phyloP scores from a whole-genome alignment of 1,140 invertebrate genomes.

The Muscidifurax raptorellus region DNA sequence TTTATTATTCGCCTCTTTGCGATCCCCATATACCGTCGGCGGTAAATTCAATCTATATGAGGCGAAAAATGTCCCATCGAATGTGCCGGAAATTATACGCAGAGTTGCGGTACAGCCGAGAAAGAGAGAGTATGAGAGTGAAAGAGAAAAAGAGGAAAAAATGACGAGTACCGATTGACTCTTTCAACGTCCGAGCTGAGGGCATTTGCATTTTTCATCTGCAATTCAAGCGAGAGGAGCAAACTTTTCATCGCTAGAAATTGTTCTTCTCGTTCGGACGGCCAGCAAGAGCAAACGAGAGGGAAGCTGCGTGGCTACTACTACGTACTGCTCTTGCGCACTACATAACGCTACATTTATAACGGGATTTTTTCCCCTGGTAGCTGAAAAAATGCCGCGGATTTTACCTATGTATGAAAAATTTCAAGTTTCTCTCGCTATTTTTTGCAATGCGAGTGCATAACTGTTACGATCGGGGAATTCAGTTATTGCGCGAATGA shows the following conservation, averaged over 20 bases:
- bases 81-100: slow-evolving; percentile 31
- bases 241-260: slow-evolving; percentile 48
- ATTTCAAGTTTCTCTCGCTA: neutral
- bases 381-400: neutral
- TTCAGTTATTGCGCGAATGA: too few relatives aligned
- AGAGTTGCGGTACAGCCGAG: neutral
- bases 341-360: too few relatives aligned
- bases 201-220: slow-evolving; percentile 51
- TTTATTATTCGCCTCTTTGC: slow-evolving; percentile 40
- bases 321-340: neutral
- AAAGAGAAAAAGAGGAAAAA: slow-evolving; percentile 10
- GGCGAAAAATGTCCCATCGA: slow-evolving; percentile 41
- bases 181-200: slow-evolving; percentile 22
- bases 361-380: neutral
- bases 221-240: slow-evolving; percentile 45
- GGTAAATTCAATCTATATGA: slow-evolving; percentile 64
- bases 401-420: neutral
- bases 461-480: neutral
- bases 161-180: slow-evolving; percentile 47
- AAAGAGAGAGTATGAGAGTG: neutral
- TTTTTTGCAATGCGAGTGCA: neutral
- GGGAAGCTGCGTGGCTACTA: neutral
- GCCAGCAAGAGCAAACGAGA: neutral
- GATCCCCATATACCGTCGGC: slow-evolving; percentile 25
- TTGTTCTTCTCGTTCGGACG: slow-evolving; percentile 18